phyloP scores from a whole-genome alignment of 2,113 vertebrate species.

The Telmatochromis brachygnathus region DNA sequence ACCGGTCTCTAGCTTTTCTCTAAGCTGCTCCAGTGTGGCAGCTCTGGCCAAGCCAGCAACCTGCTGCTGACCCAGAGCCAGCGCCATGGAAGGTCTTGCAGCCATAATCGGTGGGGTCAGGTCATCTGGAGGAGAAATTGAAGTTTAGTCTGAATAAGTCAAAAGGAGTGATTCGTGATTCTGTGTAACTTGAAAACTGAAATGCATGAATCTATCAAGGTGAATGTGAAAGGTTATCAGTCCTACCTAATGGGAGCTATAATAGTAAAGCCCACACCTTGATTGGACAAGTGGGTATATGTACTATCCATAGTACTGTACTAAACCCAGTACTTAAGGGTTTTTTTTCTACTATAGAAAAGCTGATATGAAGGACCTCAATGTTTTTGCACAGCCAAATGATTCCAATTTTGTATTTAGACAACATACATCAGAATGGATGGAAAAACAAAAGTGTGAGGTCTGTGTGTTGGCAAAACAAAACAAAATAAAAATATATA shows the following conservation, averaged over 20 bases:
- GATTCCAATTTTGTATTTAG: neutral
- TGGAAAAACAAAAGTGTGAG: neutral
- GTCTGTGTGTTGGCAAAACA: neutral
- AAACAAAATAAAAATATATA: neutral
- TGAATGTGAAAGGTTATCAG: neutral
- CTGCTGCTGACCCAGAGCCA: constrained; percentile 79
- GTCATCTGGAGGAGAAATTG: constrained; percentile 51
- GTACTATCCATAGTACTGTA: neutral
- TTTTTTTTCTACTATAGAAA: neutral
- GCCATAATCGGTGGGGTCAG: constrained; percentile 70
- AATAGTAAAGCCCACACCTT: neutral
- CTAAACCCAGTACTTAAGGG: neutral
- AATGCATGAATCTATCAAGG: neutral
- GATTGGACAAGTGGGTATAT: neutral
- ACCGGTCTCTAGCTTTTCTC: constrained; percentile 83
- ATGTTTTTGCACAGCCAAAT: neutral
- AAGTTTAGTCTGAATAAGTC: neutral
- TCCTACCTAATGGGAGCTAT: neutral
- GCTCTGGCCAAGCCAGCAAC: constrained; percentile 72
- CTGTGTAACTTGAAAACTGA: neutral
- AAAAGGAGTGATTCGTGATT: neutral
- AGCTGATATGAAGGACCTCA: neutral
- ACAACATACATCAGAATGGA: neutral
- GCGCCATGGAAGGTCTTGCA: constrained; percentile 74
- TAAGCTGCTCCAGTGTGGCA: constrained; percentile 84